Percentiles rank a stretch among this genome's conserved stretches.
Conservation (phyloP, 2,797 vertebrate species). For the Denticeps clupeoides region DNA sequence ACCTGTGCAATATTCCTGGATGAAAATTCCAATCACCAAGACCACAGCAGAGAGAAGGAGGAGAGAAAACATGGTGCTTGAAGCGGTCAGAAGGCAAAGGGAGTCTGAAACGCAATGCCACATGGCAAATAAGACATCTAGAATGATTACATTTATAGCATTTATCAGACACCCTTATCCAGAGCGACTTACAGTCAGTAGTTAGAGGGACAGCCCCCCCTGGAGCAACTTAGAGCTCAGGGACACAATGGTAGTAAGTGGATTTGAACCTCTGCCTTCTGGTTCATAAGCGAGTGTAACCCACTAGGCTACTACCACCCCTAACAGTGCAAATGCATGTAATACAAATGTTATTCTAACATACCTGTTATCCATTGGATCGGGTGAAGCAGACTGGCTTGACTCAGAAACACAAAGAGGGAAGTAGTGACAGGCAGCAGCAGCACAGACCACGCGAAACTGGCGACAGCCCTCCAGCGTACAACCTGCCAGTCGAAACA, state of each 20-base stretch:
- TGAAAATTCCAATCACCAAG: conserved; percentile 74
- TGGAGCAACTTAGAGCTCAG: no score
- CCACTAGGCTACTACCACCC: no score
- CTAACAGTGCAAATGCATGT: not conserved
- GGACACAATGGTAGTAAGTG: no score
- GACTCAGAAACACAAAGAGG: conserved; percentile 68
- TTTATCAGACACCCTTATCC: no score
- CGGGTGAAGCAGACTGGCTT: conserved; percentile 71
- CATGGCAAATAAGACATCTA: no score
- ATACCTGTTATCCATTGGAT: conserved; percentile 75
- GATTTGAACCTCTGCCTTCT: not conserved
- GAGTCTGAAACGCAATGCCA: conserved; percentile 64
- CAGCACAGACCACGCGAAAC: conserved; percentile 76
- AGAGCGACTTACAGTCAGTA: no score
- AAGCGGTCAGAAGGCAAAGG: conserved; percentile 59
- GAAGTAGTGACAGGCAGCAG: conserved; percentile 68
- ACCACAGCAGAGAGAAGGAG: conserved; percentile 72
- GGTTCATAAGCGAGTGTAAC: no score
- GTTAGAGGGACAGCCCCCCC: no score
- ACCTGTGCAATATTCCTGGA: conserved; percentile 84
- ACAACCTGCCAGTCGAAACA: conserved; percentile 79
- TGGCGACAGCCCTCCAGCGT: conserved; percentile 76
- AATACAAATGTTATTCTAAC: not conserved
- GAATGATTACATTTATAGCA: no score
- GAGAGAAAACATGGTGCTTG: conserved; percentile 68